Evolutionary conservation across 2,113 vertebrate species (phyloP), one percentile per base, ranked within the genome.

Genomic region (Sturnus vulgaris): DNA sequence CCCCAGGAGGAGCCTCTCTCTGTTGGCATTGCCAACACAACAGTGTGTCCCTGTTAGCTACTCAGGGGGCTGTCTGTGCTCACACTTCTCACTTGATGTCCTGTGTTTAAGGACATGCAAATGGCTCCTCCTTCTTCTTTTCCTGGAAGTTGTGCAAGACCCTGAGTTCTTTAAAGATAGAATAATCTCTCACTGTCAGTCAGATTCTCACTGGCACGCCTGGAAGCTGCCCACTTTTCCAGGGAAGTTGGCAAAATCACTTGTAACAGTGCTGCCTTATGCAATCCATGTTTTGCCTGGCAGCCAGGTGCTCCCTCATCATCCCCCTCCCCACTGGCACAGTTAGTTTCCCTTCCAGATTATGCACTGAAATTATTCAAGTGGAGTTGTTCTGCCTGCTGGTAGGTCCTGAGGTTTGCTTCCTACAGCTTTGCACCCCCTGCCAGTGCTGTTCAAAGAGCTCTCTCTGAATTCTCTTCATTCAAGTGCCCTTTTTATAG

Each of bases 41-140:
- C 27, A 11, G 0, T 7, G 22, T 8, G 2, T 50, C 25, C 44
- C 60, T 46, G 46, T 30, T 28, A 21, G 25, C 24, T 46, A 9
- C 14, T 49, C 1, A 0, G 17, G 33, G 6, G 47, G 50, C 12
- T 46, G 18, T 7, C 9, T 16, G 3, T 73, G 16, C 35, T 64
- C 55, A 15, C 8, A 7, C 55, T 69, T n/a, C 33, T 93, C 30
- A 31, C 53, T 92, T 52, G 17, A 18, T 52, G 30, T 46, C 16
- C 44, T 60, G 46, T 19, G 20, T 66, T 83, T 89, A 50, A 65
- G 46, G 52, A 75, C 46, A 19, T 25, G 28, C 22, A 47, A 60
- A 47, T 4, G 1, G 10, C 18, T 70, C 18, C 42, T 92, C 18
- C 64, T 59, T 30, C 52, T 86, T 44, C 50, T 86, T 56, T n/a